phyloP scores from a whole-genome alignment of 2,888 invertebrate species.

The Dryomyza anilis region DNA sequence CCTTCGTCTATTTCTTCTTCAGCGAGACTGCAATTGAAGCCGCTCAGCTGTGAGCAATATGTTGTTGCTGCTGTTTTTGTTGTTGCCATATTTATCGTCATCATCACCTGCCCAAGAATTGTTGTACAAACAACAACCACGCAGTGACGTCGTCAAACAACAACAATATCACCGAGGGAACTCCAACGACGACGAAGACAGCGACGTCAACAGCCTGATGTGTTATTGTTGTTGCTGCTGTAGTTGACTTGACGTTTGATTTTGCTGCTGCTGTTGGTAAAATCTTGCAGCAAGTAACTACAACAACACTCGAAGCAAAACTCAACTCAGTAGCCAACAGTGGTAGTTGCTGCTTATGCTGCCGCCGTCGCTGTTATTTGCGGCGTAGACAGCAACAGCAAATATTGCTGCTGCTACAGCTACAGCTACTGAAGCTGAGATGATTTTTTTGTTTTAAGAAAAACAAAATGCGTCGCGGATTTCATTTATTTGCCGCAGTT shows the following conservation, averaged over 20 bases:
- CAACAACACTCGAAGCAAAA: background rate
- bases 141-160: background rate
- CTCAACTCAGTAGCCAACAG: background rate
- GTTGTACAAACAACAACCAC: background rate
- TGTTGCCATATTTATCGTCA: background rate
- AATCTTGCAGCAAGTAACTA: background rate
- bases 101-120: background rate
- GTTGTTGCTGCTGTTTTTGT: background rate
- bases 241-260: background rate
- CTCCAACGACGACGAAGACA: background rate
- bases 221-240: background rate
- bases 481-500: conserved; percentile 59
- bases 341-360: background rate
- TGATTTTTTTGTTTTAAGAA: conserved; percentile 52
- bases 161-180: conserved; percentile 1
- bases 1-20: background rate
- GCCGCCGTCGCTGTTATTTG: conserved; percentile 3
- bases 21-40: background rate
- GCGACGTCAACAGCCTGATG: background rate
- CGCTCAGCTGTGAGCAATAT: background rate
- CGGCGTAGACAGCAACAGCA: background rate
- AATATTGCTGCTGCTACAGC: conserved; percentile 3
- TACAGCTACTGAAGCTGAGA: conserved; percentile 12
- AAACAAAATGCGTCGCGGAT: conserved; percentile 56
- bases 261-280: background rate